Conservation (phyloP, 2,113 vertebrate species). For the Phaetusa simplex region DNA sequence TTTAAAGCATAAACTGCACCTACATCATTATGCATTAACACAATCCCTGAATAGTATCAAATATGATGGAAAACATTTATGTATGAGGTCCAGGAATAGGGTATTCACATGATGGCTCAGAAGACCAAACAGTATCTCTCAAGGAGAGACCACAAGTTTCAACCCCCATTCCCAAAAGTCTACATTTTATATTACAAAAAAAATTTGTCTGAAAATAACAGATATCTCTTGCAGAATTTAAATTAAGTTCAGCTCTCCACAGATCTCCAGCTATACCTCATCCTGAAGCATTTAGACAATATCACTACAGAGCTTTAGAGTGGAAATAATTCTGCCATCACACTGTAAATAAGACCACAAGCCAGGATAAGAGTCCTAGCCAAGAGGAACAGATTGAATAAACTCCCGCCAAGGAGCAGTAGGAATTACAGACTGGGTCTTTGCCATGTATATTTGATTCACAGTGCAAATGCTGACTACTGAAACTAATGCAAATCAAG, state of each 20-base stretch:
- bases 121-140: not conserved
- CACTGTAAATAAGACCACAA: constrained; percentile 13
- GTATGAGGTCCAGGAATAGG: not conserved
- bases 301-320: not conserved
- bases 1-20: not conserved
- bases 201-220: not conserved
- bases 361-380: constrained; percentile 14
- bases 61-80: not conserved
- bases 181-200: not conserved
- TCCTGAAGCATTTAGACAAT: not conserved
- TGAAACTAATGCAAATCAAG: not conserved
- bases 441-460: not conserved
- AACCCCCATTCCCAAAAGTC: not conserved
- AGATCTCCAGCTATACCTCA: not conserved
- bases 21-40: not conserved
- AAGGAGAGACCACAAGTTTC: not conserved
- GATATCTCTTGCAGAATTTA: not conserved
- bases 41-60: not conserved
- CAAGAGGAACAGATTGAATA: constrained; percentile 53
- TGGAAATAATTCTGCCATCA: constrained; percentile 23
- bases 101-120: not conserved
- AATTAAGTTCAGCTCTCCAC: not conserved
- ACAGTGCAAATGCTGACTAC: not conserved
- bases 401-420: constrained; percentile 29
- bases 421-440: constrained; percentile 8